Evolutionary conservation across 2,113 vertebrate species (phyloP).

Genomic region (Ovis canadensis): DNA sequence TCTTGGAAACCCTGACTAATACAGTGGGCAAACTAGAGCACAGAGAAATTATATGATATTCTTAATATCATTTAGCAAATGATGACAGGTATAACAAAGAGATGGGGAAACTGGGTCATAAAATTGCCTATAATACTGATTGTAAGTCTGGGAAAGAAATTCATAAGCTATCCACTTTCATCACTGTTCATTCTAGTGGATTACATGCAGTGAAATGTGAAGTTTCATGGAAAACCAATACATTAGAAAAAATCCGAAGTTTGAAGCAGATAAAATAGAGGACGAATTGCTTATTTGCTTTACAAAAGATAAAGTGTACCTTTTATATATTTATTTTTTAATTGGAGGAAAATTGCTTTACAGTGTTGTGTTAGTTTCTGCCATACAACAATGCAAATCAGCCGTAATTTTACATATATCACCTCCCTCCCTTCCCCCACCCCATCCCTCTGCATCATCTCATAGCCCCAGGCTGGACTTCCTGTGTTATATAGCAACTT

Average conservation of each 20-base stretch:
- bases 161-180: not conserved
- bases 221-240: not conserved
- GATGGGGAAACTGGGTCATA: not conserved
- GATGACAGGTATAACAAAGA: not conserved
- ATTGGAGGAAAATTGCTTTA: not conserved
- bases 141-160: not conserved
- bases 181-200: not conserved
- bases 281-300: not conserved
- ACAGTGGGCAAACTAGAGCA: not conserved
- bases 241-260: not conserved
- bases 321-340: not conserved
- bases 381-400: not conserved
- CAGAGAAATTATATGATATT: not conserved
- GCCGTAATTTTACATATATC: not conserved
- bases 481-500: not conserved
- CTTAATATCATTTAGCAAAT: not conserved
- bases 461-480: not conserved
- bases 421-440: not conserved
- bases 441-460: not conserved
- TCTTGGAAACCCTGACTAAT: not conserved
- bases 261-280: not conserved
- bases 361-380: not conserved
- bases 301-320: not conserved
- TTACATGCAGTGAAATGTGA: not conserved
- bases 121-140: slow-evolving; percentile 3